These are phyloP conservation scores for Montipora sp. DNA, from an alignment of 64 coral and sea anemone genomes.

Conservation along the genomic window DNA sequence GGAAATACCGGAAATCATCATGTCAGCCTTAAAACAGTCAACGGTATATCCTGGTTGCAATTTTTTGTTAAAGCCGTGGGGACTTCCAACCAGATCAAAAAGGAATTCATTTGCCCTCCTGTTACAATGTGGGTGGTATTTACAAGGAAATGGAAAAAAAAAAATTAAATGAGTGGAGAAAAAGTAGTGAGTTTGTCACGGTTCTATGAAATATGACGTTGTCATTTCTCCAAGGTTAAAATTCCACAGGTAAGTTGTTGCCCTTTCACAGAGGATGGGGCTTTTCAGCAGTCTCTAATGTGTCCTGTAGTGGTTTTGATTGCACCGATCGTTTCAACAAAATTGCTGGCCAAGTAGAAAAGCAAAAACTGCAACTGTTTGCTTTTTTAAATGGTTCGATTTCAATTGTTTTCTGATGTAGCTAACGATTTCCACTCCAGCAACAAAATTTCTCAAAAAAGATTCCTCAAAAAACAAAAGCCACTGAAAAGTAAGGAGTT, in stretches of 20 bases:
- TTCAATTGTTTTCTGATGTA: no score
- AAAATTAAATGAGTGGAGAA: not conserved
- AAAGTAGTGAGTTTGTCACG: constrained; percentile 29
- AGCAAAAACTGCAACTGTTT: no score
- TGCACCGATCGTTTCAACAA: no score
- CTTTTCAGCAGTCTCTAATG: not conserved
- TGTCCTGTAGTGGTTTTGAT: no score
- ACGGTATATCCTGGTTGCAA: constrained; percentile 52
- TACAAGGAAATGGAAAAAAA: constrained; percentile 8
- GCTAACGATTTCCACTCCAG: no score
- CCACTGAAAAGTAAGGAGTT: no score
- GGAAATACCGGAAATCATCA: no score
- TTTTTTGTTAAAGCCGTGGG: constrained; percentile 27
- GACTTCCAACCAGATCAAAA: constrained; percentile 32
- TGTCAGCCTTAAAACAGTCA: not conserved
- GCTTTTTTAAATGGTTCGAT: no score
- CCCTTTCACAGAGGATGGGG: not conserved
- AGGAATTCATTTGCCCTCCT: not conserved
- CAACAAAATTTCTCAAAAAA: no score
- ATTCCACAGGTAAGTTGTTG: constrained; percentile 29
- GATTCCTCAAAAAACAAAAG: no score
- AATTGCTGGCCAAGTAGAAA: no score
- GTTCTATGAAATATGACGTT: constrained; percentile 35
- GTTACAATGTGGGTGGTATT: not conserved
- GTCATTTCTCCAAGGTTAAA: constrained; percentile 21